phyloP scores from a whole-genome alignment of 92 coral and sea anemone species.

The Epizoanthus fatuus region DNA sequence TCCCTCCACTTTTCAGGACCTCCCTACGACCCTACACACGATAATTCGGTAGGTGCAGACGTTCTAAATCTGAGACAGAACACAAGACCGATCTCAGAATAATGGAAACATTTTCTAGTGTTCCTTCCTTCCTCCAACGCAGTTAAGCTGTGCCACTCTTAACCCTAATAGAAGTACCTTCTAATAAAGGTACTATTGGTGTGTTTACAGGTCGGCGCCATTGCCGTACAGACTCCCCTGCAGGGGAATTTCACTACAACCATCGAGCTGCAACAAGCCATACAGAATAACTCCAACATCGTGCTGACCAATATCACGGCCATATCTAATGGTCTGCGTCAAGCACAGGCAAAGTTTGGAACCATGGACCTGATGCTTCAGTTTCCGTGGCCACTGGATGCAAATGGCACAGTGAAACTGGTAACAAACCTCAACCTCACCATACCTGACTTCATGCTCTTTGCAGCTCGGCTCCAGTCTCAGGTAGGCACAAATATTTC shows the following conservation, averaged over 20 bases:
- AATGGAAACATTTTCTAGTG: no score
- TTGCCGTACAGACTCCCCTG: background rate
- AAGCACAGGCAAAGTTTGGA: conserved; percentile 56
- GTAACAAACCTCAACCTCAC: conserved; percentile 32
- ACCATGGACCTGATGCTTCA: conserved; percentile 49
- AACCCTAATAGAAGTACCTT: background rate
- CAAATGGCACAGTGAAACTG: conserved; percentile 53
- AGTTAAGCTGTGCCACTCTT: background rate
- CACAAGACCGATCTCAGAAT: no score
- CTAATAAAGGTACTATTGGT: background rate
- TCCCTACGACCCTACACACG: no score
- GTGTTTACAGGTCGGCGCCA: background rate
- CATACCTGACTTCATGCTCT: conserved; percentile 56
- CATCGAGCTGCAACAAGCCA: conserved; percentile 30
- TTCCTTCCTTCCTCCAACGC: no score
- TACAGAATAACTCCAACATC: conserved; percentile 38
- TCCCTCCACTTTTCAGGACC: no score
- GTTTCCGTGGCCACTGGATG: conserved; percentile 72
- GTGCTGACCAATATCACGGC: conserved; percentile 23
- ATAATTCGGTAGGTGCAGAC: no score
- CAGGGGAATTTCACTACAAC: conserved; percentile 11
- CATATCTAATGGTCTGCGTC: conserved; percentile 22
- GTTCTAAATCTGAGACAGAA: no score
- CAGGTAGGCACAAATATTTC: conserved; percentile 64
- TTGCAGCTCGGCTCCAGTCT: conserved; percentile 27